These are phyloP conservation scores for Nomada ferruginata DNA, from an alignment of 2,888 invertebrate species.

Conservation along the genomic window DNA sequence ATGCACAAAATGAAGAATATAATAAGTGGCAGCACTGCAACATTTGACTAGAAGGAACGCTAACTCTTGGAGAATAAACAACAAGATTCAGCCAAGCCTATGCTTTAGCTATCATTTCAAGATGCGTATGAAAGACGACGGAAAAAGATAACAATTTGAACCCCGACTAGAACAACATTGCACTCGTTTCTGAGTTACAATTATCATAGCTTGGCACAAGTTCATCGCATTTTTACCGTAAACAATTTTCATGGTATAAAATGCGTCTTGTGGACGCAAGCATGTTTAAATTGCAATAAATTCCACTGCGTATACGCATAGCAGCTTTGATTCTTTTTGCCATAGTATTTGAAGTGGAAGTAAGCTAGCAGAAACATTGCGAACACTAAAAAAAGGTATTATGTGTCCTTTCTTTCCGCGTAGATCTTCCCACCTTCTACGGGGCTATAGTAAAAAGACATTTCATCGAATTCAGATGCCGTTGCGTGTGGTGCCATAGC, in stretches of 20 bases:
- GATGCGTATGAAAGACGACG: conserved; percentile 60
- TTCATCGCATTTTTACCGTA: not conserved
- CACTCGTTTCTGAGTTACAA: conserved; percentile 36
- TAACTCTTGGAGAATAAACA: conserved; percentile 56
- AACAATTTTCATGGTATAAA: conserved; percentile 42
- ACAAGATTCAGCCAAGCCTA: conserved; percentile 45
- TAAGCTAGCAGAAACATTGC: conserved; percentile 36
- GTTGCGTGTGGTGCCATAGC: conserved; percentile 94
- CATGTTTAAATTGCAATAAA: conserved; percentile 23
- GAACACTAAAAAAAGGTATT: conserved; percentile 35
- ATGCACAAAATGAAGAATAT: conserved; percentile 41
- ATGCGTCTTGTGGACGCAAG: conserved; percentile 38
- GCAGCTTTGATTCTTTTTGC: conserved; percentile 11
- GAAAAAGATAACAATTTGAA: conserved; percentile 63
- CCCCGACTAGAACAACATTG: conserved; percentile 66
- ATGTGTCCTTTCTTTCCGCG: conserved; percentile 78
- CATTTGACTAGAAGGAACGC: conserved; percentile 68
- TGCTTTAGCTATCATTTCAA: conserved; percentile 30
- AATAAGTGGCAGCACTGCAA: conserved; percentile 52
- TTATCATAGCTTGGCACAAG: conserved; percentile 40
- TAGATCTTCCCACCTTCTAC: conserved; percentile 91
- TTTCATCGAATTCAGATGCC: conserved; percentile 94
- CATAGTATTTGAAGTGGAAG: conserved; percentile 48
- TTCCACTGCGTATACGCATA: conserved; percentile 13
- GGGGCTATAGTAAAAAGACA: conserved; percentile 93